A percentile compares a stretch with the other conserved stretches of the same genome.
These are phyloP conservation scores for Acanthopagrus latus DNA, from an alignment of 2,797 vertebrate species.

Conservation along the genomic window DNA sequence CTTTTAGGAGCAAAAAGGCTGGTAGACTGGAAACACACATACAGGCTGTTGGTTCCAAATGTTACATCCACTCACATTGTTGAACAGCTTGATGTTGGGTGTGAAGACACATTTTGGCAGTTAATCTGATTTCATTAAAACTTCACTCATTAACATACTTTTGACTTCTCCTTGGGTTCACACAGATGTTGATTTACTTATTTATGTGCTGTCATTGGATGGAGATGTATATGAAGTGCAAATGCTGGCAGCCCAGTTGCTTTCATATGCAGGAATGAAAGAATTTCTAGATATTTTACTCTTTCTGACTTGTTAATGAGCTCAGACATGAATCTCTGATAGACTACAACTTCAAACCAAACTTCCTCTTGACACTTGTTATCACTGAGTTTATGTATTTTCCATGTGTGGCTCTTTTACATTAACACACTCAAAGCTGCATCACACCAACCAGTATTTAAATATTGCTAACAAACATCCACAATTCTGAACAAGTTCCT, in stretches of 20 bases:
- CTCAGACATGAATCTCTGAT: constrained; percentile 12
- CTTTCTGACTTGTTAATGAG: constrained; percentile 5
- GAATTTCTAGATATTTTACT: not conserved
- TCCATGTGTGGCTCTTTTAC: not conserved
- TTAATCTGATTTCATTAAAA: constrained; percentile 4
- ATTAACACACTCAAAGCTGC: not conserved
- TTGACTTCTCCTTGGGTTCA: constrained; percentile 1
- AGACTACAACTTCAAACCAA: not conserved
- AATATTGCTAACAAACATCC: not conserved
- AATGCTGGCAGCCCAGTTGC: constrained; percentile 8
- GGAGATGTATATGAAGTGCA: constrained; percentile 13
- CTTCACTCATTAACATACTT: not conserved
- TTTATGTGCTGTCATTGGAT: not conserved
- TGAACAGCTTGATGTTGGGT: not conserved
- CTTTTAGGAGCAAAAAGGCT: not conserved
- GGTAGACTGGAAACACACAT: not conserved
- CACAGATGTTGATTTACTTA: not conserved
- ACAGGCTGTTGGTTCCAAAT: not conserved
- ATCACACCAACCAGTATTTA: not conserved
- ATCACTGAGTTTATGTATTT: constrained; percentile 5
- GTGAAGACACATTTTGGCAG: not conserved
- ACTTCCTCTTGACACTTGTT: constrained; percentile 7
- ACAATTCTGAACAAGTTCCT: not conserved
- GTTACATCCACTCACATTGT: not conserved
- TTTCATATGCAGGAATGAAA: constrained; percentile 25